These are phyloP conservation scores for Tichodroma muraria DNA, from an alignment of 2,113 vertebrate species.

Conservation along the genomic window DNA sequence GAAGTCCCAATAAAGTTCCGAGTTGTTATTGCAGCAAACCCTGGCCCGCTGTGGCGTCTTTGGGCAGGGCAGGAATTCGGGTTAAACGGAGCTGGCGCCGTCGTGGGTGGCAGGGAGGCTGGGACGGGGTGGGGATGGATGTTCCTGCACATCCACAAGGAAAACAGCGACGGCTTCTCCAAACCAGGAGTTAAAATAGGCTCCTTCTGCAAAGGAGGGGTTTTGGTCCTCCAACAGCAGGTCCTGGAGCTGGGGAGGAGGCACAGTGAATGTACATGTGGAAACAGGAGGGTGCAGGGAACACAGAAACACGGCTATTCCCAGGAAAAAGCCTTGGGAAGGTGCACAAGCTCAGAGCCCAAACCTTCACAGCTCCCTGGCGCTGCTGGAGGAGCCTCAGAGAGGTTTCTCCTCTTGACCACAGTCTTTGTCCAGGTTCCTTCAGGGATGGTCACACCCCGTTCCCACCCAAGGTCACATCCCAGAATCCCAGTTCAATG, in stretches of 20 bases:
- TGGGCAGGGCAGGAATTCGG: background rate
- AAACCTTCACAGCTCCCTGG: background rate
- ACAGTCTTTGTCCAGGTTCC: background rate
- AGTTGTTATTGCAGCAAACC: background rate
- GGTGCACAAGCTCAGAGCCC: background rate
- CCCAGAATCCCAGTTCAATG: background rate
- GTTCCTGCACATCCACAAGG: background rate
- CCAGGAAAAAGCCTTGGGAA: background rate
- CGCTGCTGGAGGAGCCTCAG: background rate
- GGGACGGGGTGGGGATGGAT: background rate
- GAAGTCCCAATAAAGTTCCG: background rate
- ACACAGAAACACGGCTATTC: background rate
- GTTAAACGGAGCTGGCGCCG: rapidly evolving
- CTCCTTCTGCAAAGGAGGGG: background rate
- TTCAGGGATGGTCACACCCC: background rate
- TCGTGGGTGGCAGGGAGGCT: rapidly evolving
- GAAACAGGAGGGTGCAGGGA: background rate
- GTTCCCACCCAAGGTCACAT: background rate
- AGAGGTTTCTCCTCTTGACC: background rate
- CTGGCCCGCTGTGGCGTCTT: background rate
- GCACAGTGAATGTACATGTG: background rate
- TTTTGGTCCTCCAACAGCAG: background rate
- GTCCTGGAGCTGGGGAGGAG: background rate
- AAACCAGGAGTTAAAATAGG: rapidly evolving
- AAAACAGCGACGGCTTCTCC: background rate